Conservation (phyloP, 2,888 invertebrate genomes). For the Sisyra nigra region DNA sequence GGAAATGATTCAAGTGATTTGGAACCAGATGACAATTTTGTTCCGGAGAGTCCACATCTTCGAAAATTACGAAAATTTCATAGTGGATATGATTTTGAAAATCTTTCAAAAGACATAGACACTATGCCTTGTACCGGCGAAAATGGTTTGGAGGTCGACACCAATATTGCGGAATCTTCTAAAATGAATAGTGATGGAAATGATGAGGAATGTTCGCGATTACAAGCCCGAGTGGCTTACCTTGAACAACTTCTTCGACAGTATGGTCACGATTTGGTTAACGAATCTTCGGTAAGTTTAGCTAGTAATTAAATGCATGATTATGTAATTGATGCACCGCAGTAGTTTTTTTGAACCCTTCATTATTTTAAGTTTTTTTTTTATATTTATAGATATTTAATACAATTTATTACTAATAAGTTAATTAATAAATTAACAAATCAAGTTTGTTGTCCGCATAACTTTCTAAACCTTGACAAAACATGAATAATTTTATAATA, state of each 20-base stretch:
- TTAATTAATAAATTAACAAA: too few relatives aligned
- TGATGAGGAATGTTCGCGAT: slow-evolving; percentile 17
- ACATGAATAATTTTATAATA: too few relatives aligned
- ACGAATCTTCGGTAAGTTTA: slow-evolving; percentile 1
- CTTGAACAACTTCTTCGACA: slow-evolving; percentile 24
- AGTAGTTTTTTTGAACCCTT: too few relatives aligned
- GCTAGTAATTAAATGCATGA: too few relatives aligned
- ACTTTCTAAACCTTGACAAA: too few relatives aligned
- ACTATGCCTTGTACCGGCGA: slow-evolving; percentile 25
- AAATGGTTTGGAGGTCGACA: slow-evolving; percentile 27
- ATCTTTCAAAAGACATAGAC: slow-evolving; percentile 25
- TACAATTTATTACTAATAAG: too few relatives aligned
- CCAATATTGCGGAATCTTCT: slow-evolving; percentile 22
- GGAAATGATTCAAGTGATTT: slow-evolving; percentile 37
- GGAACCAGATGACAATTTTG: slow-evolving; percentile 17
- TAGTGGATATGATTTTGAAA: slow-evolving; percentile 23
- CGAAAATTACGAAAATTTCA: slow-evolving; percentile 42
- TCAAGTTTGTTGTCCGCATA: too few relatives aligned
- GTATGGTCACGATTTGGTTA: slow-evolving; percentile 15
- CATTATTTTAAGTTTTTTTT: too few relatives aligned
- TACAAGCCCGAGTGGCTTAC: slow-evolving; percentile 24
- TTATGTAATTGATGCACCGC: too few relatives aligned
- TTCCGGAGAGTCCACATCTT: slow-evolving; percentile 36
- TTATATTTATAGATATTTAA: too few relatives aligned
- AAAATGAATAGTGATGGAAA: slow-evolving; percentile 17